Evolutionary conservation across 1,140 invertebrate species (phyloP), one percentile per base, ranked within the genome.

Genomic region (Daktulosphaira vitifoliae): DNA sequence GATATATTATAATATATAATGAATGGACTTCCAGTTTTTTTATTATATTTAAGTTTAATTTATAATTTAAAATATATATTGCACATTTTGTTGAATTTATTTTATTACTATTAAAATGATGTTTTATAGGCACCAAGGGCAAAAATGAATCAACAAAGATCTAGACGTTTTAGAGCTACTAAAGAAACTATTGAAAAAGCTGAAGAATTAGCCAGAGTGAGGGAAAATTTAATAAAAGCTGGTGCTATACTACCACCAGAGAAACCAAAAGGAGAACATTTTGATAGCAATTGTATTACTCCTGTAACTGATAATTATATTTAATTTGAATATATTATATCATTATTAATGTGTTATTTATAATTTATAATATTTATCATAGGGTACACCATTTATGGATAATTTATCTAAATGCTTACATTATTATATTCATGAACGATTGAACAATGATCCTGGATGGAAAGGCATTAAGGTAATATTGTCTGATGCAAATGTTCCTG

Each of bases 131-230:
- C 95, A 20, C 95, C 94, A 4, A 80, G 94, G 74, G 96, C 95
- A 13, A 98, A 99, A 80, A 99, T 99, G 97, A 99, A 99, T 78
- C 97, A 99, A 74, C 97, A 99, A 76, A 79, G 97, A 70, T 98
- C 95, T 16, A 81, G 97, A 69, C 80, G 96, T 71, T 99, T 99
- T 74, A 81, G 97, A 38, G 94, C 96, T 0, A 92, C 95, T 0
- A 98, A 99, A 76, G 97, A 99, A 79, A 81, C 87, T 4, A 78
- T 77, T 25, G 96, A 99, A 76, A 98, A 98, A 75, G 81, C 86
- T 51, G 80, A 84, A 46, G 91, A 96, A 77, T 84, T 99, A 39
- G 80, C 83, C 15, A 78, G 86, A 52, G 83, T 98, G 42, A 80
- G 87, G 26, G 81, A 81, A 3, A 88, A 91, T 71, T 77, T 96